Conservation (phyloP, 2,888 invertebrate species). For the Labia minor region DNA sequence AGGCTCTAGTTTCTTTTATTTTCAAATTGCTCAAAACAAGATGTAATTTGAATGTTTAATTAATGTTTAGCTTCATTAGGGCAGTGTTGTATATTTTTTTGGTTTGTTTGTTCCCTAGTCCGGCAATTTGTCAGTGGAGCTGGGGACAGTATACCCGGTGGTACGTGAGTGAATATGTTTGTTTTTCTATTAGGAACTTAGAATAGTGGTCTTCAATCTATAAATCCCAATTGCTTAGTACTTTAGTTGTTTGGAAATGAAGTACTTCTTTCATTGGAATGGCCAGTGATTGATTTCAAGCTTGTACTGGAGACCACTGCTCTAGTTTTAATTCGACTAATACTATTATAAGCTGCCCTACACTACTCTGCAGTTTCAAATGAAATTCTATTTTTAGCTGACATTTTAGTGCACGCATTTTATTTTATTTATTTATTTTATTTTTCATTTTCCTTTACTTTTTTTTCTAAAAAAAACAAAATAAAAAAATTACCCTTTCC, state of each 20-base stretch:
- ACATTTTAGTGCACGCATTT: conserved; percentile 24
- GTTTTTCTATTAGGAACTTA: conserved; percentile 28
- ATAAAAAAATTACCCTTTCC: too few species aligned
- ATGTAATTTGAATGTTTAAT: conserved; percentile 19
- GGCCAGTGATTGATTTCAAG: conserved; percentile 15
- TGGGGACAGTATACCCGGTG: conserved; percentile 32
- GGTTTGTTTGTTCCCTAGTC: conserved; percentile 31
- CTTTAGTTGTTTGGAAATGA: conserved; percentile 17
- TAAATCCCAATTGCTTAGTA: conserved; percentile 13
- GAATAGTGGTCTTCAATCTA: conserved; percentile 28
- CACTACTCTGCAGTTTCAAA: conserved; percentile 25
- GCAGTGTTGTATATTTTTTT: conserved; percentile 27
- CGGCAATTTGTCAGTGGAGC: conserved; percentile 34
- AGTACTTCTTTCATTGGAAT: conserved; percentile 8
- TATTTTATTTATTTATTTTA: conserved; percentile 17
- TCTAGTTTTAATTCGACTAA: conserved; percentile 26
- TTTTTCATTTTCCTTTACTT: conserved; percentile 19
- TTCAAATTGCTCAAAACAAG: conserved; percentile 19
- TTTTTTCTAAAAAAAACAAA: too few species aligned
- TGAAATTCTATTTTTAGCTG: conserved; percentile 21
- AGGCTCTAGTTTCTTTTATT: conserved; percentile 14
- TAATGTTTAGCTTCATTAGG: conserved; percentile 25
- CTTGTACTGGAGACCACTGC: conserved; percentile 27
- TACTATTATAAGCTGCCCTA: conserved; percentile 25
- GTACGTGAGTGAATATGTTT: conserved; percentile 31